phyloP scores from a whole-genome alignment of 1,140 invertebrate species.

The Planococcus citri region DNA sequence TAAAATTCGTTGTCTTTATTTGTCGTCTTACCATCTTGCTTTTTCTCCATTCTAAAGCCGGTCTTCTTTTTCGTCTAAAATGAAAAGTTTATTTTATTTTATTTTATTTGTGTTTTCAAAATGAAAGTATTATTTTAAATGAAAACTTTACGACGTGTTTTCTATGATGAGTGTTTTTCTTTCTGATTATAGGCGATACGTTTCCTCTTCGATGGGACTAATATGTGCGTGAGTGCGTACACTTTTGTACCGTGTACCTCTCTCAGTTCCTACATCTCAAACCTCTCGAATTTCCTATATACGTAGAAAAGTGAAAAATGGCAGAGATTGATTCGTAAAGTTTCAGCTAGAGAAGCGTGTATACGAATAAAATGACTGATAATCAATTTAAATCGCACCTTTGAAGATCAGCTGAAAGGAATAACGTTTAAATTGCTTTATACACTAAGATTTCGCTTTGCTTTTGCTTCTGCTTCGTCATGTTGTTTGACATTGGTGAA shows the following conservation, averaged over 20 bases:
- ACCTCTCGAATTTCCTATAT: too few species aligned
- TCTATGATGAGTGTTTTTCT: neutral
- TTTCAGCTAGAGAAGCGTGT: too few species aligned
- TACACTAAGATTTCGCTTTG: too few species aligned
- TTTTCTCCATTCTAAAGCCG: neutral
- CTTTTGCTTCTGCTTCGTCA: neutral
- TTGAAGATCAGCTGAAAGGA: neutral
- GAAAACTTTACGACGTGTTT: constrained; percentile 2
- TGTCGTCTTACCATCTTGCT: neutral
- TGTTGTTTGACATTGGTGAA: neutral
- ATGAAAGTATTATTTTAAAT: constrained; percentile 5
- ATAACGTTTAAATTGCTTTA: constrained; percentile 8
- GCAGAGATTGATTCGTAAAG: neutral
- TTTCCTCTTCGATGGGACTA: too few species aligned
- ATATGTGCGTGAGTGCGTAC: too few species aligned
- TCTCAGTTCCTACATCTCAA: too few species aligned
- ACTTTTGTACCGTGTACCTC: too few species aligned
- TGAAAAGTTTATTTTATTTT: neutral
- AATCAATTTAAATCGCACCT: neutral
- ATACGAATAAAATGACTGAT: constrained; percentile 1
- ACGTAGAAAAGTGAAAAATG: neutral
- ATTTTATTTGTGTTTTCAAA: neutral
- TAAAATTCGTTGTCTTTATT: neutral
- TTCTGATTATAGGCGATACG: neutral
- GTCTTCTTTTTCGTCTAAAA: neutral